Base-by-base conservation (phyloP, 1,140 invertebrate species). In the Ptiloglossa arizonensis region DNA sequence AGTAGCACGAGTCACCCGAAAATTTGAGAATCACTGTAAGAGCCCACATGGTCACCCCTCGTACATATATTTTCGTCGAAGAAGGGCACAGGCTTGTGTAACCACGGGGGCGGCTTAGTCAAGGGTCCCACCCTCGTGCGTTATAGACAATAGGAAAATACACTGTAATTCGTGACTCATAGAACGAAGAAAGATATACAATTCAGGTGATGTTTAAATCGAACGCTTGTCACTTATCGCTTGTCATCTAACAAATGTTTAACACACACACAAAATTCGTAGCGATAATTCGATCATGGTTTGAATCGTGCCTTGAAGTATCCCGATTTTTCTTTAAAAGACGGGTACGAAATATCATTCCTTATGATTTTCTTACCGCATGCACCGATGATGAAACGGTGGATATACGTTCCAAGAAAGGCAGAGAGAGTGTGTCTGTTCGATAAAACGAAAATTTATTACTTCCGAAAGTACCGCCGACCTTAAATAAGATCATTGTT, bases 91-190 rank as follows among this genome's bases (percentile, higher is more conserved):
- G 19, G 38, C 5, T 62, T 52, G 27, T 72, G 22, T 59, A 60
- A 67, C 59, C 19, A 54, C 19, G 35, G 62, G 76, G 54, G 38
- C 32, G 44, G 64, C 62, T 38, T 38, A 29, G 27, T 54, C 66
- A 81, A 74, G 78, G 83, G 70, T 72, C 29, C 60, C 54, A 74
- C 80, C 72, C 82, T 72, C 44, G 54, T 11, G 27, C 59, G 75
- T 81, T 56, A 70, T 60, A 68, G 69, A 80, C 68, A 46, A 74
- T 79, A 70, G 62, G 63, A 82, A 82, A 85, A 52, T 81, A 79
- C 35, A 50, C 38, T 17, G 79, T 75, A 63, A 70, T 79, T 74
- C 70, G 76, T 86, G 84, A 86, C 66, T 86, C 84, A 86, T 35
- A 13, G 38, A 8, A 38, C 54, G 15, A 19, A 6, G 29, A 24